Evolutionary conservation across 2,797 vertebrate genomes (phyloP), one percentile per base, ranked within the genome.

Genomic region (Diglossa cyanea): DNA sequence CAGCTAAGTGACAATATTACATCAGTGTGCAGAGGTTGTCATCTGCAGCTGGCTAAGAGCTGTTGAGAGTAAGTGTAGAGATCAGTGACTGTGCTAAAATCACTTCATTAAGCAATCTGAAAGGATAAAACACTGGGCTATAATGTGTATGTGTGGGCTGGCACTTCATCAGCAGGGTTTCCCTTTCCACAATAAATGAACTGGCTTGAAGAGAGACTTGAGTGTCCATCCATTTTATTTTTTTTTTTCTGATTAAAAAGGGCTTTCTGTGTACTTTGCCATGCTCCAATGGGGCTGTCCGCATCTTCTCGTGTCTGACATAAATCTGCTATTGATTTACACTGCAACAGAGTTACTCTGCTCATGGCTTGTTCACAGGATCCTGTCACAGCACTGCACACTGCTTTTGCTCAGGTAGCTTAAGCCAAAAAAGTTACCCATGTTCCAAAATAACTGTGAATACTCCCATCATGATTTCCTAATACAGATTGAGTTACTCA

Each of bases 31-130:
- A 58, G 75, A 78, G 39, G 68, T 50, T 77, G 85, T 80, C 78
- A 50, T 94, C 81, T 95, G 94, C 95, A 93, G 70, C 87, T 82
- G 86, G 60, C 23, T 63, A 30, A 78, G 61, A 81, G 75, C 68
- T 88, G 53, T 55, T 74, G 75, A 73, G 89, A 73, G 51, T 12
- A 39, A 86, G n/a, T 39, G 77, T 72, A 6, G 61, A 78, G 67
- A 90, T 90, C 86, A 75, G 73, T 66, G 76, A 17, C 83, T 73
- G 26, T 28, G 70, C 90, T 89, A 50, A 76, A 93, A 87, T 85
- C 85, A 89, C 82, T 95, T 95, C 61, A 80, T 95, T 93, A 84
- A 86, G 90, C 86, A 79, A 57, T 90, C 63, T 90, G 80, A 94
- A 81, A 78, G 88, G 68, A 53, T 90, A 90, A 76, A 90, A 77